Conservation (phyloP, 2,113 vertebrate species). For the Oreocharis arfaki region DNA sequence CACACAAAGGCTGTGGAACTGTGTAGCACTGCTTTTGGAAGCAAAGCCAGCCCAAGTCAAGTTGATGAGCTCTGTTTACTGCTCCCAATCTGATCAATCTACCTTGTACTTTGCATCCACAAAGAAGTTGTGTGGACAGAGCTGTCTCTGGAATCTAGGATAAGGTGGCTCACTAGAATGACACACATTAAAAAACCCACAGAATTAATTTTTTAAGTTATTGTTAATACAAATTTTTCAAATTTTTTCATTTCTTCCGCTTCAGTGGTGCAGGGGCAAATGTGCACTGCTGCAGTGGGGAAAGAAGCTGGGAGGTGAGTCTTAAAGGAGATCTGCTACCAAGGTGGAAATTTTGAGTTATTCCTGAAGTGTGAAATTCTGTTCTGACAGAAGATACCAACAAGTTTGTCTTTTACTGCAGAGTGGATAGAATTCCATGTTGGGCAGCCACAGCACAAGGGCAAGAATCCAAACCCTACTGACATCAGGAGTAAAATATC, state of each 20-base stretch:
- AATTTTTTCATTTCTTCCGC: background rate
- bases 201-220: background rate
- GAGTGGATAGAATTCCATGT: background rate
- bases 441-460: background rate
- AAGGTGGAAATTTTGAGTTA: background rate
- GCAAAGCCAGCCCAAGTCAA: background rate
- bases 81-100: background rate
- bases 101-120: background rate
- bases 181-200: background rate
- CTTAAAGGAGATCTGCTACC: background rate
- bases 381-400: background rate
- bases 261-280: background rate
- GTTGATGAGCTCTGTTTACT: background rate
- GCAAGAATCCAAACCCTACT: constrained; percentile 21
- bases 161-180: background rate
- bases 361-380: constrained; percentile 7
- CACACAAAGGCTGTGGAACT: background rate
- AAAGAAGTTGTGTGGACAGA: background rate
- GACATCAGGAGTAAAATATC: constrained; percentile 48
- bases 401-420: constrained; percentile 8
- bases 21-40: background rate
- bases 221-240: background rate
- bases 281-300: background rate
- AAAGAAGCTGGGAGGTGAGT: background rate
- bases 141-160: background rate